Percentiles rank a stretch among this genome's conserved stretches.
phyloP scores from a whole-genome alignment of 2,113 vertebrate species.

The Ictalurus punctatus region DNA sequence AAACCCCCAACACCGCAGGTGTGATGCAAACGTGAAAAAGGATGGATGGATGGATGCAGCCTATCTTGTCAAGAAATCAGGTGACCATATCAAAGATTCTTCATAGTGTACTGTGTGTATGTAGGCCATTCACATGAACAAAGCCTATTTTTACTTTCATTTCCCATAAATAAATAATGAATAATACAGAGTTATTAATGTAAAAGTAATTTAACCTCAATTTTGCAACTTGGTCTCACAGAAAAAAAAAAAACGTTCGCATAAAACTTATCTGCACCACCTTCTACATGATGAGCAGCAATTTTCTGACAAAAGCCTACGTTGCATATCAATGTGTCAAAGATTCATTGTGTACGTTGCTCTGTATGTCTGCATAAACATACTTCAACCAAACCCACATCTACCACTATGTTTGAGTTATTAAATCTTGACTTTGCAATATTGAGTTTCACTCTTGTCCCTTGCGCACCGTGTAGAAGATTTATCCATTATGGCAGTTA shows the following conservation, averaged over 20 bases:
- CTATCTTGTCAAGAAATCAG: not conserved
- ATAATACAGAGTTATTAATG: not conserved
- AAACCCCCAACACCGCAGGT: too few relatives aligned
- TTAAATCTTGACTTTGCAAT: not conserved
- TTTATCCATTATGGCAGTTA: too few relatives aligned
- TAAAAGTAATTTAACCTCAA: not conserved
- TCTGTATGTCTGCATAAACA: not conserved
- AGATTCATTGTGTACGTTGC: too few relatives aligned
- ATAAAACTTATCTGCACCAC: not conserved
- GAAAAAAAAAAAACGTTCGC: not conserved
- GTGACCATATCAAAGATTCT: not conserved
- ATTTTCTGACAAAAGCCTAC: not conserved
- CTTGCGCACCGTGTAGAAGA: too few relatives aligned
- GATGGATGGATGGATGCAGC: not conserved
- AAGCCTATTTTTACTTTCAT: not conserved
- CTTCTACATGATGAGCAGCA: not conserved
- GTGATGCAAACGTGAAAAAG: too few relatives aligned
- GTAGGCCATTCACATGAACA: not conserved
- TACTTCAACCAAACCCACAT: not conserved
- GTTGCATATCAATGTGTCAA: not conserved
- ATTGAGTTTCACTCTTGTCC: too few relatives aligned
- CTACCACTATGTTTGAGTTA: not conserved
- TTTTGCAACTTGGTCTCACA: not conserved
- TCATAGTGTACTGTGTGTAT: not conserved
- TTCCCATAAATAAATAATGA: not conserved